Evolutionary conservation across 37 sponge, comb jelly and placozoan species (phyloP), one percentile per base, ranked within the genome.

Genomic region (Chondrosia reniformis): DNA sequence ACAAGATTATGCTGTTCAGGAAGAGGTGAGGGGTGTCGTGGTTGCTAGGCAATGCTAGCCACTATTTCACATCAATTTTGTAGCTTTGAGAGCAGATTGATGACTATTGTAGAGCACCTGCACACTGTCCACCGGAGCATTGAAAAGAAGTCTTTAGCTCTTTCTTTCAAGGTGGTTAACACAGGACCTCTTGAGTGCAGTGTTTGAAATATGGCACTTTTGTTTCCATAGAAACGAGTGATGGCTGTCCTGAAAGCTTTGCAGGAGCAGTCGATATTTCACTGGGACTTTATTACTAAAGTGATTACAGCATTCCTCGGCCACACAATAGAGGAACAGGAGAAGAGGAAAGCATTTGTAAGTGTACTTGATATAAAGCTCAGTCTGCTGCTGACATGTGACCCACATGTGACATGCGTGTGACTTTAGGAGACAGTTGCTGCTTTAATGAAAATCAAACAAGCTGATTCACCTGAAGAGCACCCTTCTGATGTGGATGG

Each of bases 321-420:
- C 33, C 80, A 85, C 71, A 79, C 81, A 7, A 67, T 66, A 2
- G 89, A 93, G 33, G 94, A 93, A 58, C 24, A 86, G 24, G 89
- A 88, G 82, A 91, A 91, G 75, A 87, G 84, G 79, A 86, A 80
- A 49, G 92, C 92, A 8, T 91, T 91, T 84, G 92, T 90, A 46
- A 83, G 90, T 21, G 9, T 24, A 10, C 10, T 63, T 63, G 27
- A 30, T 19, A 39, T 17, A 30, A 37, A 15, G 10, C 52, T 49
- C 52, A 19, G 15, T 37, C 43, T 17, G 43, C 34, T 33, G 3
- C 33, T 8, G 32, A 31, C 22, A 22, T 66, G 32, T 31, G 27
- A 27, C 44, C 38, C 44, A 72, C 36, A 43, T 27, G 42, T 72
- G n/a, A 42, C 74, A 34, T 37, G 42, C 45, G 3, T n/a, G n/a